Base-by-base conservation (phyloP, 2,113 vertebrate genomes). In the Ophthalmotilapia sp. region DNA sequence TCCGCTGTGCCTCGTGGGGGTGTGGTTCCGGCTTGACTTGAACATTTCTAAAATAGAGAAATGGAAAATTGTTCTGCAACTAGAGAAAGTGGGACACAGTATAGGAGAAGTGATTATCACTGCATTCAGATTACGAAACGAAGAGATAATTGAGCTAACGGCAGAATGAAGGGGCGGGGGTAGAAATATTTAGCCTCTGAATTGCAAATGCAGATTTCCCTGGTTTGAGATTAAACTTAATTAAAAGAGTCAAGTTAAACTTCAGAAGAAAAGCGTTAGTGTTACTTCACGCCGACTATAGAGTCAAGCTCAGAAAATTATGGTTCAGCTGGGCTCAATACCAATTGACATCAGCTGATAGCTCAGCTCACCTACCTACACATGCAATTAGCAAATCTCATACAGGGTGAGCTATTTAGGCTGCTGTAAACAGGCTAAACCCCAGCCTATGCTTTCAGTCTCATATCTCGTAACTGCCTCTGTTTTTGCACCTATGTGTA, bases 51-150 rank as follows among this genome's bases (percentile, higher is more conserved):
- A 91, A 92, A 88, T 29, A 11, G 86, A 79, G 36, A 86, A 86
- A 87, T 56, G 55, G 75, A 89, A 84, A 85, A 90, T 86, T 83
- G 65, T 79, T 85, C 82, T 15, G 82, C 65, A 81, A 88, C 42
- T 62, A 49, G 33, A 90, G 88, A 92, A 95, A 95, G 86, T 94
- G 90, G 93, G 91, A 54, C 93, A 91, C 88, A 47, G 91, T 54
- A 51, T 84, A 90, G 68, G 80, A 85, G 80, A 88, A 85, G 29
- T 92, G 93, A 91, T 93, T 89, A 91, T 86, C 87, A 87, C 82
- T 89, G 89, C 80, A 79, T 87, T 86, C 60, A 80, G 73, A 90
- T 86, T 90, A 86, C 49, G 55, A 38, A 91, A 79, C 60, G 75
- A 85, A 19, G 58, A 86, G 89, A 92, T 93, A 91, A 92, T 88